Base-by-base conservation (phyloP, 2,113 vertebrate species). In the Syngnathus floridae region DNA sequence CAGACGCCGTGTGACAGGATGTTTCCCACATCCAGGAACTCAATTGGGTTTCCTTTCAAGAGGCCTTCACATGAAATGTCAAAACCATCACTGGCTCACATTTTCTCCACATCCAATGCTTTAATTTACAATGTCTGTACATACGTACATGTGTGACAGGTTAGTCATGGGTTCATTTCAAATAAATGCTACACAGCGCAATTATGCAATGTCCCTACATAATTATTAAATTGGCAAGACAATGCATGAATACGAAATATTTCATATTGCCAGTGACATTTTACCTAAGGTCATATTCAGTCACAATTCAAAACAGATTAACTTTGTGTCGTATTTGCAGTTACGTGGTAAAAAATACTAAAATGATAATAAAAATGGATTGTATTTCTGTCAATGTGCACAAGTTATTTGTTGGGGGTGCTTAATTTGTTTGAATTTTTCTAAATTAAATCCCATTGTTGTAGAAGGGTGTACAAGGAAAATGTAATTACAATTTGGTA, bases 1-100 rank as follows among this genome's bases (percentile, higher is more conserved):
- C 75, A 78, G 72, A 51, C 45, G 36, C 57, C 49, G 35, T 38
- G 56, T 4, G 37, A 73, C 76, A 67, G 66, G 73, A 74, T 69
- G 70, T 74, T 67, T 74, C 64, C 55, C 45, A 59, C 61, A 58
- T 67, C 10, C 74, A 69, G 75, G 75, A 84, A 73, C 70, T 59
- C 43, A 69, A 38, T 38, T 2, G 65, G 68, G 68, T 60, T 60
- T 60, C 58, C 58, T 60, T 60, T 60, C 12, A 19, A 40, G 58
- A 40, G 37, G 57, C 37, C 57, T 38, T 59, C 5, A 37, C 57
- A 40, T 59, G 57, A 40, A 40, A 40, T 60, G 58, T 60, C 38
- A 40, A 60, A 58, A 41, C 19, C 37, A 60, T 60, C 5, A 16
- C 36, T 11, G 19, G 57, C 4, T 4, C 36, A 21, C 31, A 37